Conservation (phyloP, 2,888 invertebrate species). For the Conchocele bisecta region DNA sequence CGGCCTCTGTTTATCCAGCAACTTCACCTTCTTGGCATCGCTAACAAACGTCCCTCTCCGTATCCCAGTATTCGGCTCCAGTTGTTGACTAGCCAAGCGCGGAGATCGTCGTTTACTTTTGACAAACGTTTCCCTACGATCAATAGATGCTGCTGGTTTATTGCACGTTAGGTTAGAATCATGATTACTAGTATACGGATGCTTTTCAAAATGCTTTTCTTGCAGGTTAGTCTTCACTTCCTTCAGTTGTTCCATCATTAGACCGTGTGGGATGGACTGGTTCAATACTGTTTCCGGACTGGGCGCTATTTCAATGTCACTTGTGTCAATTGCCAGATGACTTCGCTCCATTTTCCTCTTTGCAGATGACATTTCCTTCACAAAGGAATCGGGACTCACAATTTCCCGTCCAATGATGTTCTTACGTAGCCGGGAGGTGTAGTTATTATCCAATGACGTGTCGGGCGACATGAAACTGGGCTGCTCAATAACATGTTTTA, state of each 20-base stretch:
- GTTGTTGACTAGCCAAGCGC: conserved; percentile 36
- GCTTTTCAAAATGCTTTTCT: conserved; percentile 46
- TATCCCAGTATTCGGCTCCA: conserved; percentile 18
- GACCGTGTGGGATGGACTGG: conserved; percentile 62
- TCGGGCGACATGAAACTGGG: conserved; percentile 44
- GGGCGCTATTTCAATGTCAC: conserved; percentile 8
- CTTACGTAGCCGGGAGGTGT: conserved; percentile 3
- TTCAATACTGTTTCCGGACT: conserved; percentile 54
- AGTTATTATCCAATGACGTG: not conserved
- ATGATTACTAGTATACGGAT: no score
- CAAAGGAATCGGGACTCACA: conserved; percentile 69
- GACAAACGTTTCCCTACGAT: conserved; percentile 52
- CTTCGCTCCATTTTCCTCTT: conserved; percentile 20
- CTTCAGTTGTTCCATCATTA: conserved; percentile 59
- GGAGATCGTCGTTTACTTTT: conserved; percentile 18
- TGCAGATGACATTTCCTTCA: conserved; percentile 60
- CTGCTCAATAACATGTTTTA: conserved; percentile 18
- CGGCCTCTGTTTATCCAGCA: conserved; percentile 41
- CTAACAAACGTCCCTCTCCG: conserved; percentile 43
- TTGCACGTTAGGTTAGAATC: no score
- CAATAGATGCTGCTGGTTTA: not conserved
- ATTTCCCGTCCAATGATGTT: conserved; percentile 6
- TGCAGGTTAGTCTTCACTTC: conserved; percentile 58
- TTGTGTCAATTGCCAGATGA: not conserved
- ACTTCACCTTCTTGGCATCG: conserved; percentile 36